Conservation (phyloP, 2,797 vertebrate species). For the Gymnoscopelus microlampas region DNA sequence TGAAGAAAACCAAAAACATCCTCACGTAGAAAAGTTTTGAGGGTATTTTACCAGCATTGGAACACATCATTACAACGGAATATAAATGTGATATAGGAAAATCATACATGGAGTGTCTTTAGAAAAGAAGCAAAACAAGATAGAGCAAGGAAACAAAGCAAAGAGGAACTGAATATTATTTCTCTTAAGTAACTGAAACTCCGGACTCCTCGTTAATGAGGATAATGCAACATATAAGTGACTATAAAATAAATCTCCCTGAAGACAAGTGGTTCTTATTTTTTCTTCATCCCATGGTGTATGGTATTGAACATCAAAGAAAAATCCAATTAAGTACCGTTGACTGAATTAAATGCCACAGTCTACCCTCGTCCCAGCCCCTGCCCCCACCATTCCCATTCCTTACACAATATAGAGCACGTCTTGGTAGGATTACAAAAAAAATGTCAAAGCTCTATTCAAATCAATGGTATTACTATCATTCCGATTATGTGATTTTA, state of each 20-base stretch:
- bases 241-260: slow-evolving; percentile 69
- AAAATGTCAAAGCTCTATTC: too few relatives aligned
- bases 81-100: too few relatives aligned
- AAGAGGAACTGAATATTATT: slow-evolving; percentile 40
- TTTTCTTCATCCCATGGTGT: slow-evolving; percentile 57
- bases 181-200: slow-evolving; percentile 46
- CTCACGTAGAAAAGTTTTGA: too few relatives aligned
- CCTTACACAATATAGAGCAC: too few relatives aligned
- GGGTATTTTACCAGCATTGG: too few relatives aligned
- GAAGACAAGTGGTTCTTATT: slow-evolving; percentile 44
- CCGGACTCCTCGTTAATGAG: slow-evolving; percentile 48
- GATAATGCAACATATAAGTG: slow-evolving; percentile 64
- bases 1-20: too few relatives aligned
- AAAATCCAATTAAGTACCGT: slow-evolving; percentile 76
- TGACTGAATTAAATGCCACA: slow-evolving; percentile 61
- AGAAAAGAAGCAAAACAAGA: slow-evolving; percentile 12
- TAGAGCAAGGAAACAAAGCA: slow-evolving; percentile 30
- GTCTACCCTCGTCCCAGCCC: slow-evolving; percentile 41
- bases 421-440: too few relatives aligned
- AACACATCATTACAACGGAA: too few relatives aligned
- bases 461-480: too few relatives aligned
- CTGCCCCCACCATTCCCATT: not conserved
- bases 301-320: slow-evolving; percentile 74
- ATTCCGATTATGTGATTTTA: too few relatives aligned
- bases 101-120: not conserved